Evolutionary conservation across 2,888 invertebrate species (phyloP).

Genomic region (Antheraea yamamai): DNA sequence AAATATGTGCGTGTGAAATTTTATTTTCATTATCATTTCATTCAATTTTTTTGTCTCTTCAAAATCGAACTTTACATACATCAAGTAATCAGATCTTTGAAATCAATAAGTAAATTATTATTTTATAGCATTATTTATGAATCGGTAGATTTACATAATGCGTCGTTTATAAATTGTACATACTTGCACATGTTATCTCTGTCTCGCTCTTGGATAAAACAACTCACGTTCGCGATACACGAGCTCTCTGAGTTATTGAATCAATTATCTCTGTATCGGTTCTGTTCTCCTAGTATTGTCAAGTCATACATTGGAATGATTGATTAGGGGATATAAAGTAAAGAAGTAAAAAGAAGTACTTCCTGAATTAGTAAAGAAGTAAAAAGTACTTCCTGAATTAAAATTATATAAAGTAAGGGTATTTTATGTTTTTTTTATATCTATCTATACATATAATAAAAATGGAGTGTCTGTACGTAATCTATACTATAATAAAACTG

Average conservation of each 20-base stretch:
- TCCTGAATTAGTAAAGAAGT: too few relatives aligned
- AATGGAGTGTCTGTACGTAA: too few relatives aligned
- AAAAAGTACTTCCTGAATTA: too few relatives aligned
- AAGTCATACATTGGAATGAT: background rate
- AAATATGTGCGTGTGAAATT: too few relatives aligned
- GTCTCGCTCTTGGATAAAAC: background rate
- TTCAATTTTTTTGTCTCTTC: background rate
- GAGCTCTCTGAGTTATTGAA: conserved; percentile 58
- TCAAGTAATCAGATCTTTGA: background rate
- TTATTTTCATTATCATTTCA: too few relatives aligned
- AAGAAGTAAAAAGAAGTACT: too few relatives aligned
- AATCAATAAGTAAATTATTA: background rate
- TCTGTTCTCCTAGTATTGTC: conserved; percentile 52
- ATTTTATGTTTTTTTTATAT: too few relatives aligned
- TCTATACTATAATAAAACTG: too few relatives aligned
- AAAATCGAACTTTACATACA: background rate
- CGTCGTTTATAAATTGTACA: background rate
- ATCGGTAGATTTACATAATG: background rate
- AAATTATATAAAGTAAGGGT: too few relatives aligned
- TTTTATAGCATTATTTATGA: too few relatives aligned
- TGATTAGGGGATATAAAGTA: background rate
- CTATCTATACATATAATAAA: too few relatives aligned
- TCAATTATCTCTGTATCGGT: conserved; percentile 43
- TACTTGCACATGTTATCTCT: background rate
- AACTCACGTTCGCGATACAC: conserved; percentile 33